Conservation (phyloP, 1,140 invertebrate species). For the Pseudomyrmex pallidus region DNA sequence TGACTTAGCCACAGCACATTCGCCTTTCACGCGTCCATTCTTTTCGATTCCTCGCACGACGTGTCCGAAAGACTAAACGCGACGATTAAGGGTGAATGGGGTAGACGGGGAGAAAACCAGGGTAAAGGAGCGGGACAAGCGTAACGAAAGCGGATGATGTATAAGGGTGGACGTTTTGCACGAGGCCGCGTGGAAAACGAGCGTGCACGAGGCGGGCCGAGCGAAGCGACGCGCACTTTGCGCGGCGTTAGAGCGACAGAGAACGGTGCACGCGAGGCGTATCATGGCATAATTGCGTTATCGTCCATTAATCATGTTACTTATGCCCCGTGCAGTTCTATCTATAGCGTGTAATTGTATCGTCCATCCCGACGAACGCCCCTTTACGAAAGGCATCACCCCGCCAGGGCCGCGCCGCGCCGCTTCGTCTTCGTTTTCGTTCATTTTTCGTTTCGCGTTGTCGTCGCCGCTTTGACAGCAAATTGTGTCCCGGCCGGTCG, state of each 20-base stretch:
- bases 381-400: constrained; percentile 62
- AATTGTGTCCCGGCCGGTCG: constrained; percentile 18
- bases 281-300: constrained; percentile 77
- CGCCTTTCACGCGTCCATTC: not conserved
- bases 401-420: not conserved
- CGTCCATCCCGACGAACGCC: constrained; percentile 49
- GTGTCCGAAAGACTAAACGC: constrained; percentile 33
- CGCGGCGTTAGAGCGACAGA: constrained; percentile 2
- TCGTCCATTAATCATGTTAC: constrained; percentile 78
- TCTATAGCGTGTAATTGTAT: constrained; percentile 75
- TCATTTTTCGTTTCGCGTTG: constrained; percentile 29
- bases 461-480: constrained; percentile 32
- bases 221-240: constrained; percentile 33
- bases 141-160: constrained; percentile 56
- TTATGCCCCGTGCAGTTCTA: constrained; percentile 65
- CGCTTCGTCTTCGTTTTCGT: constrained; percentile 24
- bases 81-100: constrained; percentile 7
- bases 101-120: constrained; percentile 13
- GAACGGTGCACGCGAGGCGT: constrained; percentile 65
- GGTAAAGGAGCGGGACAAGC: constrained; percentile 39
- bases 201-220: constrained; percentile 39
- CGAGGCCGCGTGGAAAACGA: constrained; percentile 50
- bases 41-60: not conserved
- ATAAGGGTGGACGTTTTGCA: constrained; percentile 60
- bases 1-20: not conserved